Percentiles rank a stretch among this genome's conserved stretches.
Conservation (phyloP, 2,888 invertebrate species). For the Anodontia alba region DNA sequence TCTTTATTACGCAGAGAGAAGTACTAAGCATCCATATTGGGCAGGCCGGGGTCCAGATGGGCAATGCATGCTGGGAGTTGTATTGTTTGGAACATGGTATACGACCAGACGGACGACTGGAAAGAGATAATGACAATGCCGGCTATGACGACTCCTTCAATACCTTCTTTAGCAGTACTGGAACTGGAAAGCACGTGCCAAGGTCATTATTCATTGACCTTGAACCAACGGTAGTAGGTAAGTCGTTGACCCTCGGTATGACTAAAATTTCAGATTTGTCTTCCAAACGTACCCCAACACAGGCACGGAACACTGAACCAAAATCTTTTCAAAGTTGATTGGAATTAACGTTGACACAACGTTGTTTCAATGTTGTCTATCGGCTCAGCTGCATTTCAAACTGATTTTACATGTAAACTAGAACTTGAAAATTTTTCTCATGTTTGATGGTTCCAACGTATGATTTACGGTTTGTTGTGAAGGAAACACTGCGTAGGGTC, state of each 20-base stretch:
- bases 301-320: too few species aligned
- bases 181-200: conserved; percentile 98
- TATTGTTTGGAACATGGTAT: conserved; percentile 87
- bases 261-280: too few species aligned
- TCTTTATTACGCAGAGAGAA: conserved; percentile 85
- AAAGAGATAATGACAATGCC: conserved; percentile 62
- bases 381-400: too few species aligned
- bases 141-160: conserved; percentile 94
- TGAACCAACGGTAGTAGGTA: conserved; percentile 97
- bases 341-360: too few species aligned
- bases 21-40: conserved; percentile 86
- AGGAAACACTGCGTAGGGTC: too few species aligned
- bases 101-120: conserved; percentile 84
- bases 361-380: too few species aligned
- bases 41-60: conserved; percentile 86
- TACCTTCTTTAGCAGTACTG: conserved; percentile 91
- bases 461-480: too few species aligned
- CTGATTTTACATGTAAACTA: too few species aligned
- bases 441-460: too few species aligned
- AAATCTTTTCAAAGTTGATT: too few species aligned
- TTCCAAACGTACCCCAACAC: too few species aligned
- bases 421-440: too few species aligned
- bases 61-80: conserved; percentile 87
- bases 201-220: conserved; percentile 96
- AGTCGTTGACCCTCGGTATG: conserved; percentile 58